These are phyloP conservation scores for Alitta virens DNA, from an alignment of 2,888 invertebrate species.

Conservation along the genomic window DNA sequence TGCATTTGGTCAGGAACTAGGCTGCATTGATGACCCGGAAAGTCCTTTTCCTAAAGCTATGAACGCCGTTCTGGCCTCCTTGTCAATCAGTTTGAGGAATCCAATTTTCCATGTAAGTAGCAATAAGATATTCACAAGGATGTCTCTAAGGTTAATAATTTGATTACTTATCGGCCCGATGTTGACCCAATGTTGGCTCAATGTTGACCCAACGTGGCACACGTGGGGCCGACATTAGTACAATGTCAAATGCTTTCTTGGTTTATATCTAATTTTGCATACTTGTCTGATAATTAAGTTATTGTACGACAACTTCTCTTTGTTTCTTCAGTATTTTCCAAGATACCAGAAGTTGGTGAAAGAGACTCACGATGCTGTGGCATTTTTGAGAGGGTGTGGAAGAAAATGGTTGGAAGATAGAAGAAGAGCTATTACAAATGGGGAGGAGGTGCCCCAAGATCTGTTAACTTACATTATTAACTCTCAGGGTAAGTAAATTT, in stretches of 20 bases:
- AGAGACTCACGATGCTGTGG: neutral
- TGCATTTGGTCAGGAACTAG: conserved; percentile 8
- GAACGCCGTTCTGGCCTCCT: conserved; percentile 2
- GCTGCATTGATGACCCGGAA: neutral
- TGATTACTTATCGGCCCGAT: too few relatives aligned
- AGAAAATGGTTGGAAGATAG: neutral
- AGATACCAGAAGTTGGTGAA: neutral
- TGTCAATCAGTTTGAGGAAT: conserved; percentile 3
- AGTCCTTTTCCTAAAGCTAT: conserved; percentile 15
- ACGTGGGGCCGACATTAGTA: too few relatives aligned
- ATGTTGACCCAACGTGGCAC: too few relatives aligned
- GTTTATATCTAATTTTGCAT: neutral
- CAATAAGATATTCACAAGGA: neutral
- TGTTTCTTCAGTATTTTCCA: neutral
- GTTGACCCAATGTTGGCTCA: too few relatives aligned
- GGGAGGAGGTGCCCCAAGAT: conserved; percentile 6
- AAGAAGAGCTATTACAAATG: neutral
- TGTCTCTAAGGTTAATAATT: too few relatives aligned
- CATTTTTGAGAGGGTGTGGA: conserved; percentile 5
- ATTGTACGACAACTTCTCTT: neutral
- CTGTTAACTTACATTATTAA: conserved; percentile 5
- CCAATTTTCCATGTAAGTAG: conserved; percentile 10
- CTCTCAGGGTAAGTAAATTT: neutral
- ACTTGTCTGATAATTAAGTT: neutral
- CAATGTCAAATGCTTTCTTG: neutral